These are phyloP conservation scores for Laodelphax striatellus DNA, from an alignment of 1,140 invertebrate species.

Conservation along the genomic window DNA sequence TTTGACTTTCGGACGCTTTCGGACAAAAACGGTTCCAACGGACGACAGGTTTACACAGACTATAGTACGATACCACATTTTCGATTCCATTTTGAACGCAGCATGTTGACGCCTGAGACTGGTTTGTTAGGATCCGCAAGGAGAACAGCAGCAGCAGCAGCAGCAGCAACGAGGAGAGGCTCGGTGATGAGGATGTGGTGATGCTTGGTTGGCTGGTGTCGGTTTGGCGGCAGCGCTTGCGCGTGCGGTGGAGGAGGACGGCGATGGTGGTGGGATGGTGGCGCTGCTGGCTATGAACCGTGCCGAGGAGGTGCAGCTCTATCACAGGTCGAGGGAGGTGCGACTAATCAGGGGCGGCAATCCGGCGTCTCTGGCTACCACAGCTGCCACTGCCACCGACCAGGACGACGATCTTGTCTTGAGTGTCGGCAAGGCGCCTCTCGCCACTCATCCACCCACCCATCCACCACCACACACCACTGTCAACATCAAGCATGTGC, in stretches of 20 bases:
- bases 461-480: not conserved
- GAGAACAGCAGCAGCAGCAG: too few relatives aligned
- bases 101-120: too few relatives aligned
- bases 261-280: conserved; percentile 23
- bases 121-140: too few relatives aligned
- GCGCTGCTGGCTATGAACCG: conserved; percentile 41
- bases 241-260: conserved; percentile 29
- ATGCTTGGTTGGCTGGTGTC: not conserved
- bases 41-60: too few relatives aligned
- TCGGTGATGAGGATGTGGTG: too few relatives aligned
- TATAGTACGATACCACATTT: too few relatives aligned
- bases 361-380: conserved; percentile 13
- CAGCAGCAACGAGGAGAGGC: too few relatives aligned
- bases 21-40: too few relatives aligned
- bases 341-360: conserved; percentile 10
- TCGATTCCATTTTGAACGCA: too few relatives aligned
- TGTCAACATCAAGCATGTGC: not conserved
- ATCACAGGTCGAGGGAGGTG: conserved; percentile 43
- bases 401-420: conserved; percentile 40
- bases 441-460: conserved; percentile 17
- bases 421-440: conserved; percentile 42
- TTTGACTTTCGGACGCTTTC: too few relatives aligned
- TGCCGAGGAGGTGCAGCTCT: conserved; percentile 46
- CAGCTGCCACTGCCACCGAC: conserved; percentile 26
- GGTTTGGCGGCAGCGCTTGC: conserved; percentile 24